Evolutionary conservation across 92 coral and sea anemone species (phyloP).

Genomic region (Palythoa grandiflora): DNA sequence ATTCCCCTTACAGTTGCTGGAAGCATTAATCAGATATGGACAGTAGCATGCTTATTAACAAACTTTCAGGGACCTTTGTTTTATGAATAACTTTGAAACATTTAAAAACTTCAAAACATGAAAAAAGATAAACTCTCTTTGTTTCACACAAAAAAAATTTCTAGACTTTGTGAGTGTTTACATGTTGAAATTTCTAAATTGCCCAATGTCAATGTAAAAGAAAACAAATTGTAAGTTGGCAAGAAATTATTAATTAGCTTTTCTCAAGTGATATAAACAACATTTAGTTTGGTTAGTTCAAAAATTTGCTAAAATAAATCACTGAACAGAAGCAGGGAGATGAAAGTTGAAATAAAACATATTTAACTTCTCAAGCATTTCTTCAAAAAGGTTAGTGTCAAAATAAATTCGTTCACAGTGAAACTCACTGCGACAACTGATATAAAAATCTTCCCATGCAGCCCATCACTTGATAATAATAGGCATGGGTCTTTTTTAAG

Average conservation of each 20-base stretch:
- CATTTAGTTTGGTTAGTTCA: slow-evolving; percentile 4
- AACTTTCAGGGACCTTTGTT: slow-evolving; percentile 65
- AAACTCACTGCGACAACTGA: slow-evolving; percentile 25
- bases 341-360: slow-evolving; percentile 53
- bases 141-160: not conserved
- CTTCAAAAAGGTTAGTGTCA: not conserved
- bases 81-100: slow-evolving; percentile 34
- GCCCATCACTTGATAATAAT: slow-evolving; percentile 67
- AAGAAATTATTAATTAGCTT: slow-evolving; percentile 2
- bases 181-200: slow-evolving; percentile 3
- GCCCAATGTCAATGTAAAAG: slow-evolving; percentile 9
- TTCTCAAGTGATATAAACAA: slow-evolving; percentile 5
- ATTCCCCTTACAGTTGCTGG: slow-evolving; percentile 70
- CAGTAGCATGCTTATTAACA: slow-evolving; percentile 64
- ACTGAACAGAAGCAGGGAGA: slow-evolving; percentile 45
- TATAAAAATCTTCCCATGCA: slow-evolving; percentile 67
- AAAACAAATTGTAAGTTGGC: slow-evolving; percentile 17
- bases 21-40: slow-evolving; percentile 67
- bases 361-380: slow-evolving; percentile 38
- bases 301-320: slow-evolving; percentile 8
- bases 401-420: slow-evolving; percentile 40
- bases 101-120: slow-evolving; percentile 15
- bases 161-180: slow-evolving; percentile 8
- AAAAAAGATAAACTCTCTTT: slow-evolving; percentile 3
- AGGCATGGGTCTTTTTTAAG: slow-evolving; percentile 51